phyloP scores from a whole-genome alignment of 1,140 invertebrate genomes.

The Drosophila kohkoa region DNA sequence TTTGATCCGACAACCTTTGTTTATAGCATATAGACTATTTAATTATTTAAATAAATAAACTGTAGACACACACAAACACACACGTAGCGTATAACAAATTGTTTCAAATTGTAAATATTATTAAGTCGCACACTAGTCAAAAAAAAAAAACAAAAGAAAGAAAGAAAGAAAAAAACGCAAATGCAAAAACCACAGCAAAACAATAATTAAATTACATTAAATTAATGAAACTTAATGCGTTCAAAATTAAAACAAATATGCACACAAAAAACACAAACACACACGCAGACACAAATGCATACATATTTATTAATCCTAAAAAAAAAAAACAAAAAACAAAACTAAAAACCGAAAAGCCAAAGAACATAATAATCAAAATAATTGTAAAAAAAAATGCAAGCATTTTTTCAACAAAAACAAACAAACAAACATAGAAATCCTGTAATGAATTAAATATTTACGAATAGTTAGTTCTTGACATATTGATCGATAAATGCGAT shows the following conservation, averaged over 20 bases:
- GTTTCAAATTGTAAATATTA: slow-evolving; percentile 78
- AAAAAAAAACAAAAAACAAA: slow-evolving; percentile 53
- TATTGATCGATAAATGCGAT: slow-evolving; percentile 38
- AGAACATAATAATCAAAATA: slow-evolving; percentile 71
- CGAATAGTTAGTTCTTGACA: slow-evolving; percentile 46
- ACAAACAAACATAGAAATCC: slow-evolving; percentile 18
- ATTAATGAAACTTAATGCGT: slow-evolving; percentile 65
- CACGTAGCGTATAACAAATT: slow-evolving; percentile 65
- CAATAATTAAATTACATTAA: slow-evolving; percentile 71
- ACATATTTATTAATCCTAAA: slow-evolving; percentile 73
- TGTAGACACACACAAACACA: slow-evolving; percentile 14
- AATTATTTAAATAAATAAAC: slow-evolving; percentile 45
- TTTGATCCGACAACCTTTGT: slow-evolving; percentile 44
- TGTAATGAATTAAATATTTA: slow-evolving; percentile 36
- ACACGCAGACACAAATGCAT: slow-evolving; percentile 33
- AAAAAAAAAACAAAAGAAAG: slow-evolving; percentile 27
- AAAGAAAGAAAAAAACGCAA: slow-evolving; percentile 5
- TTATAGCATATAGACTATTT: slow-evolving; percentile 52
- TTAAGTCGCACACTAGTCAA: slow-evolving; percentile 81
- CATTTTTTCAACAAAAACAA: slow-evolving; percentile 36
- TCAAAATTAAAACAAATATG: slow-evolving; percentile 42
- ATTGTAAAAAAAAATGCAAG: slow-evolving; percentile 43
- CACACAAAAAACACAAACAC: slow-evolving; percentile 19
- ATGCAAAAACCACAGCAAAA: slow-evolving; percentile 60
- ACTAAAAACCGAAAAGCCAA: slow-evolving; percentile 68